Conservation (phyloP, 30 jellyfish, hydroid and myxozoan species). For the Calvadosia cruxmelitensis region DNA sequence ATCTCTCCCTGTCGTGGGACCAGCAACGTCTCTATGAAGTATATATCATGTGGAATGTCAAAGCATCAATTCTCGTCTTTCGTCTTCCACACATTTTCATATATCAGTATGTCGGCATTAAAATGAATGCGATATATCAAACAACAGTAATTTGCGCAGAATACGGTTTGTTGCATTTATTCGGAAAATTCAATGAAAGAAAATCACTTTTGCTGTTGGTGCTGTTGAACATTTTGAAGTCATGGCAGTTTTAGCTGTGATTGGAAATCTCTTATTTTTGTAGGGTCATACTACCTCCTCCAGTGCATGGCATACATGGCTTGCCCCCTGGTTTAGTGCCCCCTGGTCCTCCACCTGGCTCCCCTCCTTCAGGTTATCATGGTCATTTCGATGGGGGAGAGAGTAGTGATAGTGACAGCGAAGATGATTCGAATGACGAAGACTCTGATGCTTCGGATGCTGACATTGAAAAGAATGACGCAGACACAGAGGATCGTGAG, state of each 20-base stretch:
- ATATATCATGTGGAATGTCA: too few relatives aligned
- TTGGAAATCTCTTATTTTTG: not conserved
- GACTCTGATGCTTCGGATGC: conserved; percentile 1
- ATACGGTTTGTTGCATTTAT: too few relatives aligned
- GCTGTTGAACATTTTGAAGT: not conserved
- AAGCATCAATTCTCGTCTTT: too few relatives aligned
- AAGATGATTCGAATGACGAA: not conserved
- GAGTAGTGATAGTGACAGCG: conserved; percentile 1
- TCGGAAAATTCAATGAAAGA: too few relatives aligned
- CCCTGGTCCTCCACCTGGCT: conserved; percentile 99
- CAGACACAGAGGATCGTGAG: conserved; percentile 15
- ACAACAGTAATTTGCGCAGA: too few relatives aligned
- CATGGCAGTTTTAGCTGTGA: not conserved
- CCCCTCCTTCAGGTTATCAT: conserved; percentile 67
- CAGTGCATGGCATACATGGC: conserved; percentile 52
- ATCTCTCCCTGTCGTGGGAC: too few relatives aligned
- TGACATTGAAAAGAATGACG: not conserved
- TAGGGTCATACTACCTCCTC: conserved; percentile 1
- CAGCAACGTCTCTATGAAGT: too few relatives aligned
- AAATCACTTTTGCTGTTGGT: not conserved
- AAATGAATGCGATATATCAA: too few relatives aligned
- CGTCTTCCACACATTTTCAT: too few relatives aligned
- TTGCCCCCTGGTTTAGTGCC: conserved; percentile 98
- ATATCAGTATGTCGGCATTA: too few relatives aligned
- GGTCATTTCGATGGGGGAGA: conserved; percentile 48